phyloP scores from a whole-genome alignment of 2,888 invertebrate species.

The Heterodera filipjevi region DNA sequence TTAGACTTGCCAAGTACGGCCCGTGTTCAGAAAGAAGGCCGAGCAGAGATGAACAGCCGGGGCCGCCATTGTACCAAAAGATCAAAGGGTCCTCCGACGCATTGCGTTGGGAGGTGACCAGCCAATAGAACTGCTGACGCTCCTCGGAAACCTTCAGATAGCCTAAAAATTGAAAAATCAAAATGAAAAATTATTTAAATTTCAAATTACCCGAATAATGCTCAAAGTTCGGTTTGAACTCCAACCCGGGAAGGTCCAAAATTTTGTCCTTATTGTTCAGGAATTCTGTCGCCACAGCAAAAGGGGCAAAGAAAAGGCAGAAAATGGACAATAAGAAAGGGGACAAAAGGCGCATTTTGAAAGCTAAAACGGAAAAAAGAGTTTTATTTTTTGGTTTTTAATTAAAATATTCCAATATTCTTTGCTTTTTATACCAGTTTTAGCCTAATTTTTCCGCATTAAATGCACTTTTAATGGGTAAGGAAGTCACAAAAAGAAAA shows the following conservation, averaged over 20 bases:
- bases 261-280: neutral
- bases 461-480: neutral
- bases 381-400: too few relatives aligned
- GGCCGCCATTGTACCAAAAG: constrained; percentile 60
- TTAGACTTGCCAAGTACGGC: constrained; percentile 63
- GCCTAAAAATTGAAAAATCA: neutral
- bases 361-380: neutral
- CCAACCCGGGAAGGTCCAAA: constrained; percentile 53
- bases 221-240: constrained; percentile 56
- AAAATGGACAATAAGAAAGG: neutral
- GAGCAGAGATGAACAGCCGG: constrained; percentile 67
- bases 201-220: constrained; percentile 54
- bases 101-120: constrained; percentile 58
- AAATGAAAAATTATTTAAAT: neutral
- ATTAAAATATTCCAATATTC: too few relatives aligned
- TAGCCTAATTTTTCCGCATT: neutral
- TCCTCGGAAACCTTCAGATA: constrained; percentile 16
- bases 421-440: neutral
- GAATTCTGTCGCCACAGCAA: neutral
- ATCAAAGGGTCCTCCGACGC: constrained; percentile 56
- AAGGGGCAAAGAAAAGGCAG: neutral
- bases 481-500: neutral
- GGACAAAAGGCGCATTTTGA: neutral
- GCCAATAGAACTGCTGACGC: constrained; percentile 34
- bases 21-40: constrained; percentile 69